Percentiles rank a stretch among this genome's conserved stretches.
Evolutionary conservation across 1,140 invertebrate species (phyloP).

Genomic region (Pogonognathellus flavescens): DNA sequence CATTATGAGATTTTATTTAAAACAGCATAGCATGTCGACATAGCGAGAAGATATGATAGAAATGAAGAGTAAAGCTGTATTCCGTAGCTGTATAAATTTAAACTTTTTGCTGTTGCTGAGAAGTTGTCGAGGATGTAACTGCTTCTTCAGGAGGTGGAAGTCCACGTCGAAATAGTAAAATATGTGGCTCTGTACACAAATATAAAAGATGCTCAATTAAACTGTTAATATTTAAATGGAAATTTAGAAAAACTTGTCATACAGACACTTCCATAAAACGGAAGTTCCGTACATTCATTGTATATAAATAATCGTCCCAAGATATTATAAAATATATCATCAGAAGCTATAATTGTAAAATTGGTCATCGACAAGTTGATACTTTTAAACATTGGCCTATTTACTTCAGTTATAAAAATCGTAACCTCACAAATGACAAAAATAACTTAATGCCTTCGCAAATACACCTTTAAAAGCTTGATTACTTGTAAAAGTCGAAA

Average conservation of each 20-base stretch:
- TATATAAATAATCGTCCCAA: too few species aligned
- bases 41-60: background rate
- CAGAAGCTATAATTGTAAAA: too few species aligned
- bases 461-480: too few species aligned
- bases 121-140: background rate
- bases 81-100: background rate
- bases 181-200: constrained; percentile 76
- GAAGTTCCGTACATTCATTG: too few species aligned
- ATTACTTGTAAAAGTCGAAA: too few species aligned
- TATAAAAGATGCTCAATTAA: constrained; percentile 2
- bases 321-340: too few species aligned
- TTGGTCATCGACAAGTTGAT: too few species aligned
- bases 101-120: constrained; percentile 32
- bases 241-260: constrained; percentile 2
- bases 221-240: background rate
- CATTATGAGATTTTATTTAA: constrained; percentile 3
- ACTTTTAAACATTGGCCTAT: too few species aligned
- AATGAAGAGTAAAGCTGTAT: constrained; percentile 16
- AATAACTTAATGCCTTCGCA: too few species aligned
- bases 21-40: constrained; percentile 16
- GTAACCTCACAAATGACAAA: too few species aligned
- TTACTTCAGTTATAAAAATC: too few species aligned
- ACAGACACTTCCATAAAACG: too few species aligned
- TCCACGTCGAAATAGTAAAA: constrained; percentile 74
- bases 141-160: constrained; percentile 31